These are phyloP conservation scores for Indri indri DNA, from an alignment of 2,113 vertebrate species.

Conservation along the genomic window DNA sequence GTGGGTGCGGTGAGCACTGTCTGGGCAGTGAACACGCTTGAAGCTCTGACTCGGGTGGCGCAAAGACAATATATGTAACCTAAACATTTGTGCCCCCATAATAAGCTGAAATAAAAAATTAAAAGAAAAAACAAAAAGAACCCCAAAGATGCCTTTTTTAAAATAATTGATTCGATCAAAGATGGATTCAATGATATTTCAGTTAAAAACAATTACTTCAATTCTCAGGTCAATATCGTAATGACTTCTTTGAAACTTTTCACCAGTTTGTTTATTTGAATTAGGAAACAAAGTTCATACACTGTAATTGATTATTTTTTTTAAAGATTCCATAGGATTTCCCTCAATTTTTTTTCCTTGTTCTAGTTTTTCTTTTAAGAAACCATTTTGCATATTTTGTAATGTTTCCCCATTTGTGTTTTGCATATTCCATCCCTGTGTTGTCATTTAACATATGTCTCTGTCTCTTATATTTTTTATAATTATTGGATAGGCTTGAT, in stretches of 20 bases:
- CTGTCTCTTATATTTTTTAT: not conserved
- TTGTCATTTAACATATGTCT: not conserved
- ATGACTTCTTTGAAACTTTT: not conserved
- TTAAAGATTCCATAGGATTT: not conserved
- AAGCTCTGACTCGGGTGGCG: too few relatives aligned
- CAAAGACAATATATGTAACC: too few relatives aligned
- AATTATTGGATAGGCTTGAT: not conserved
- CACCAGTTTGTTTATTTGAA: not conserved
- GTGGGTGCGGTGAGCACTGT: too few relatives aligned
- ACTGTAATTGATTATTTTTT: not conserved
- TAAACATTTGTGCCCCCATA: too few relatives aligned
- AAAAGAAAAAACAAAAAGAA: too few relatives aligned
- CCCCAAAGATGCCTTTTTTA: too few relatives aligned
- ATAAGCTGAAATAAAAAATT: too few relatives aligned
- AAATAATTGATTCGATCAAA: not conserved
- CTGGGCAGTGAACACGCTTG: too few relatives aligned
- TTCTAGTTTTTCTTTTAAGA: not conserved
- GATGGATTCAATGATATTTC: not conserved
- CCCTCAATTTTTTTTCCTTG: not conserved
- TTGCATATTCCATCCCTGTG: not conserved
- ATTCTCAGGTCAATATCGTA: not conserved
- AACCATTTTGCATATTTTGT: not conserved
- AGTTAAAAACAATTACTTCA: not conserved
- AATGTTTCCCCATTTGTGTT: not conserved
- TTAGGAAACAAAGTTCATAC: not conserved